Conservation (phyloP, 2,888 invertebrate species). For the Siphlonurus alternatus region DNA sequence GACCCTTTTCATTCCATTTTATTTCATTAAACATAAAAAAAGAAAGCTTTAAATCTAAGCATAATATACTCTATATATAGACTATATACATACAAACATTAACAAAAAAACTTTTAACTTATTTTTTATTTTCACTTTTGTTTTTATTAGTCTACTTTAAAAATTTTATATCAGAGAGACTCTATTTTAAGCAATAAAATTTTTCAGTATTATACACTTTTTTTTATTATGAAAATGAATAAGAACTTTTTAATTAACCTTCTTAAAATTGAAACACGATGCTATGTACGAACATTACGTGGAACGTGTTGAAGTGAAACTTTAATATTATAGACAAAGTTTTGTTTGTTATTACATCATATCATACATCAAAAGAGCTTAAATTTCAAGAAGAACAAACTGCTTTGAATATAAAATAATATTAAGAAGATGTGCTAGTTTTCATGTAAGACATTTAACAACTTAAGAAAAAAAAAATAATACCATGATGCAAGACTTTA, state of each 20-base stretch:
- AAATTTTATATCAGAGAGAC: not conserved
- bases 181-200: not conserved
- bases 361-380: not conserved
- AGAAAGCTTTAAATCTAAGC: not conserved
- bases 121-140: not conserved
- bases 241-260: not conserved
- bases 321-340: not conserved
- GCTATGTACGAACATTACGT: not conserved
- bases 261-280: not conserved
- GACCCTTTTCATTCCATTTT: no score
- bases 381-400: not conserved
- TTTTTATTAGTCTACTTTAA: not conserved
- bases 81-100: not conserved
- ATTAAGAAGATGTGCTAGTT: not conserved
- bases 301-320: not conserved
- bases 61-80: not conserved
- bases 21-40: not conserved
- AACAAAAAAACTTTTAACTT: not conserved
- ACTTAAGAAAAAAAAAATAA: not conserved
- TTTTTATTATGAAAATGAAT: not conserved
- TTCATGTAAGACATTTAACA: not conserved
- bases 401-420: not conserved
- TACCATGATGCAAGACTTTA: not conserved
- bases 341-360: not conserved
- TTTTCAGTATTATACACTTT: not conserved